These are phyloP conservation scores for Pelecanoides urinatrix DNA, from an alignment of 2,113 vertebrate genomes.

Conservation along the genomic window DNA sequence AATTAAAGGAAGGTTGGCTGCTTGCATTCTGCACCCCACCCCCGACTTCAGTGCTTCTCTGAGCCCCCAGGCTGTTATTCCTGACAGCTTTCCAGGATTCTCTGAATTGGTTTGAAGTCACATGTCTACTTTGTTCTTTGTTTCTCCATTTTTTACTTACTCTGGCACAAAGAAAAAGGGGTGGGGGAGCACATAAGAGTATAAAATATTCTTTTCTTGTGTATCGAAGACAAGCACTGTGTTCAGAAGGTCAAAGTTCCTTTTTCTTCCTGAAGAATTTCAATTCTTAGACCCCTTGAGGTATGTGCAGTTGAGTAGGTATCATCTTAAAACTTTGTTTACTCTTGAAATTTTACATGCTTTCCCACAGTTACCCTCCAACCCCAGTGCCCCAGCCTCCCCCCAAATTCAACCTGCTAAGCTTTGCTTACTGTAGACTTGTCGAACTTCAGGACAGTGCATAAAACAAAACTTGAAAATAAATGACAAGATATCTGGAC, in stretches of 20 bases:
- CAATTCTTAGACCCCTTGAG: conserved; percentile 2
- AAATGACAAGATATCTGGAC: background rate
- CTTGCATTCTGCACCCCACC: background rate
- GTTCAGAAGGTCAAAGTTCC: conserved; percentile 38
- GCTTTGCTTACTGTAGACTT: background rate
- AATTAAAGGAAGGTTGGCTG: background rate
- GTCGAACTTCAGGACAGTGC: background rate
- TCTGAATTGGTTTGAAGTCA: conserved; percentile 22
- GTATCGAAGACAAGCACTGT: conserved; percentile 37
- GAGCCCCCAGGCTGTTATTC: background rate
- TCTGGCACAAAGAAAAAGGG: background rate
- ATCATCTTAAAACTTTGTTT: background rate
- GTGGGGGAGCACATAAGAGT: background rate
- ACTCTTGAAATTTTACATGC: conserved; percentile 3
- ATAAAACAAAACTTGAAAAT: background rate
- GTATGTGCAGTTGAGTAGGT: background rate
- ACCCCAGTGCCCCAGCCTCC: rapidly evolving
- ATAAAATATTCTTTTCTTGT: conserved; percentile 49
- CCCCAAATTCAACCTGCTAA: background rate
- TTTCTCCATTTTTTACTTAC: background rate
- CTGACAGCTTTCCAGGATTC: background rate
- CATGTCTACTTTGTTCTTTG: conserved; percentile 16
- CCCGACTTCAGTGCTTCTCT: background rate
- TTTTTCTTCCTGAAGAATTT: conserved; percentile 7
- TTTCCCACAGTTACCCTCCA: background rate